Evolutionary conservation across 1,140 invertebrate species (phyloP).

Genomic region (Leptestheria dahalacensis): DNA sequence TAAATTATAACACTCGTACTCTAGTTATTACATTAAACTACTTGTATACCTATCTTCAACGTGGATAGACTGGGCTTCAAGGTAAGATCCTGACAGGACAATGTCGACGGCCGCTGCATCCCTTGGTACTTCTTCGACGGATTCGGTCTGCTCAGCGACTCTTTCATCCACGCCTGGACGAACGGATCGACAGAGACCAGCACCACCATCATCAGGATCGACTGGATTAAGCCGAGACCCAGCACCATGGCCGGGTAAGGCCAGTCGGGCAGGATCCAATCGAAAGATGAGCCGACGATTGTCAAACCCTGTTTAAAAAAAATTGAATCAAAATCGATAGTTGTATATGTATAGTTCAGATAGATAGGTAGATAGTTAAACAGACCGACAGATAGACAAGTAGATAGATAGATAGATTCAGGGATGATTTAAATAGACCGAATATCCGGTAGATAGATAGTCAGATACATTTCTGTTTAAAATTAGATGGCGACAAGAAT

Average conservation of each 20-base stretch:
- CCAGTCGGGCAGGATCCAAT: conserved; percentile 25
- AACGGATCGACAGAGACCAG: conserved; percentile 35
- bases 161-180: conserved; percentile 33
- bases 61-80: neutral
- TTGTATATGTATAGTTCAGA: neutral
- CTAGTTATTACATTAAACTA: neutral
- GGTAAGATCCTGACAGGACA: neutral
- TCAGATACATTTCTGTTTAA: too few species aligned
- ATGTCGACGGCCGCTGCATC: neutral
- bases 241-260: conserved; percentile 26
- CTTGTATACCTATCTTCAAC: neutral
- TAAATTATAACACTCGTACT: too few species aligned
- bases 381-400: too few species aligned
- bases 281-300: conserved; percentile 30
- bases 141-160: conserved; percentile 17
- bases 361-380: too few species aligned
- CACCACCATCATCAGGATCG: conserved; percentile 33
- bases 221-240: conserved; percentile 33
- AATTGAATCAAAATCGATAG: neutral
- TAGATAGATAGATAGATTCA: too few species aligned
- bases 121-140: conserved; percentile 3
- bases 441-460: too few species aligned
- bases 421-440: too few species aligned
- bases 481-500: too few species aligned
- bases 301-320: conserved; percentile 19